Evolutionary conservation across 2,113 vertebrate species (phyloP).

Genomic region (Daboia siamensis): DNA sequence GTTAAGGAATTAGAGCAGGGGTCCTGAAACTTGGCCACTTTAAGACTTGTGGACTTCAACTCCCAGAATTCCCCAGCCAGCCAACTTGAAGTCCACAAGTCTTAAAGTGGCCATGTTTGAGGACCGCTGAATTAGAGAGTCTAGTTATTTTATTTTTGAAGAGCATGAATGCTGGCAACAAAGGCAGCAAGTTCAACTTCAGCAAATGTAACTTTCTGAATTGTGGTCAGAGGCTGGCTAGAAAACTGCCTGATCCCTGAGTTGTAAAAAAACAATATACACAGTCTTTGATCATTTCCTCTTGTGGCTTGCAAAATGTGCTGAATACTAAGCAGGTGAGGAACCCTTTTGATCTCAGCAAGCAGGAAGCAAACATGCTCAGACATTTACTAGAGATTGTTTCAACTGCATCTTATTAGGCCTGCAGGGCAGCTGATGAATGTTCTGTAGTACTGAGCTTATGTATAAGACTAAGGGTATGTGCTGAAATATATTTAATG

Average conservation of each 20-base stretch:
- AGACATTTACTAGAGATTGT: neutral
- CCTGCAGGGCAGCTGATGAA: neutral
- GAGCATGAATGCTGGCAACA: neutral
- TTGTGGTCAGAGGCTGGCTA: slow-evolving; percentile 9
- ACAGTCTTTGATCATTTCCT: slow-evolving; percentile 15
- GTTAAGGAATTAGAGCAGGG: slow-evolving; percentile 9
- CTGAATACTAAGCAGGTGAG: neutral
- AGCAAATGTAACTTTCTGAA: slow-evolving; percentile 29
- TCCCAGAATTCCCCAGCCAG: no score
- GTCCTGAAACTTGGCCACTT: no score
- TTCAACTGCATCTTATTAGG: slow-evolving; percentile 3
- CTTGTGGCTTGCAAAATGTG: neutral
- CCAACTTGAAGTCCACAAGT: no score
- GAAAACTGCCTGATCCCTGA: accelerated
- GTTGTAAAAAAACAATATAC: accelerated
- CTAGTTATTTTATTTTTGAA: slow-evolving; percentile 45
- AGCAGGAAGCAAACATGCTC: neutral
- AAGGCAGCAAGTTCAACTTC: slow-evolving; percentile 40
- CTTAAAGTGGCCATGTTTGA: no score
- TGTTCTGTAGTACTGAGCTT: neutral
- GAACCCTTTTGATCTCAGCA: neutral
- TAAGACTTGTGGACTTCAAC: no score
- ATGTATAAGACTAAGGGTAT: neutral
- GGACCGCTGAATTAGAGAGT: slow-evolving; percentile 16
- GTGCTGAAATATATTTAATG: slow-evolving; percentile 15